These are phyloP conservation scores for Pectinophora gossypiella DNA, from an alignment of 1,140 invertebrate species.

Conservation along the genomic window DNA sequence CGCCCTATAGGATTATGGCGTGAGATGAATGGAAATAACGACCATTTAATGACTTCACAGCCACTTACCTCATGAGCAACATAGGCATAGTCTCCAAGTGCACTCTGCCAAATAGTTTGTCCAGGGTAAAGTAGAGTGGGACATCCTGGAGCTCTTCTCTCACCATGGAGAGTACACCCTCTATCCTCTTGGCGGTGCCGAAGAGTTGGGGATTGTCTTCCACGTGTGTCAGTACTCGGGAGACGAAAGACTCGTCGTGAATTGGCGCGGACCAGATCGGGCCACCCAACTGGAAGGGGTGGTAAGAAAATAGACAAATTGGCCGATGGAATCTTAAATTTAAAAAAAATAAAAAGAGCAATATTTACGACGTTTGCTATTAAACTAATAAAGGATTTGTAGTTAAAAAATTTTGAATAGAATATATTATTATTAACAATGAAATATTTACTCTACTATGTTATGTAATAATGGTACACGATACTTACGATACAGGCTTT, in stretches of 20 bases:
- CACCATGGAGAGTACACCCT: conserved; percentile 83
- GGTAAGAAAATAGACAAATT: background rate
- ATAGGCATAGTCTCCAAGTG: conserved; percentile 81
- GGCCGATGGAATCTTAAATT: too few relatives aligned
- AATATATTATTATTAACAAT: too few relatives aligned
- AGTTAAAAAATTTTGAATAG: too few relatives aligned
- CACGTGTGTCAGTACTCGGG: conserved; percentile 66
- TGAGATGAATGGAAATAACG: too few relatives aligned
- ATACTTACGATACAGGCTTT: too few relatives aligned
- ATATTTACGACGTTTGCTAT: too few relatives aligned
- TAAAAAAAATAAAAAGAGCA: too few relatives aligned
- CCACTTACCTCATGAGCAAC: conserved; percentile 78
- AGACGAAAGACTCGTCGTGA: conserved; percentile 88
- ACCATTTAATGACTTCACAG: too few relatives aligned
- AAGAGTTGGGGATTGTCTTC: conserved; percentile 64
- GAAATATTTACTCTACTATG: too few relatives aligned
- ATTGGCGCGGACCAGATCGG: conserved; percentile 95
- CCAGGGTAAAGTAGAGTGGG: conserved; percentile 91
- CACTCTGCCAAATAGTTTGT: conserved; percentile 78
- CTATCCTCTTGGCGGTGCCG: conserved; percentile 85
- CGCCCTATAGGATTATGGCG: too few relatives aligned
- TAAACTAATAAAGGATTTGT: too few relatives aligned
- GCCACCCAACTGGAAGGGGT: conserved; percentile 85
- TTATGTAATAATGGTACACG: too few relatives aligned
- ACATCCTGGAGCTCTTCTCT: conserved; percentile 88